A percentile compares a stretch with the other conserved stretches of the same genome.
Conservation (phyloP, 1,140 invertebrate genomes). For the Frieseomelitta varia region DNA sequence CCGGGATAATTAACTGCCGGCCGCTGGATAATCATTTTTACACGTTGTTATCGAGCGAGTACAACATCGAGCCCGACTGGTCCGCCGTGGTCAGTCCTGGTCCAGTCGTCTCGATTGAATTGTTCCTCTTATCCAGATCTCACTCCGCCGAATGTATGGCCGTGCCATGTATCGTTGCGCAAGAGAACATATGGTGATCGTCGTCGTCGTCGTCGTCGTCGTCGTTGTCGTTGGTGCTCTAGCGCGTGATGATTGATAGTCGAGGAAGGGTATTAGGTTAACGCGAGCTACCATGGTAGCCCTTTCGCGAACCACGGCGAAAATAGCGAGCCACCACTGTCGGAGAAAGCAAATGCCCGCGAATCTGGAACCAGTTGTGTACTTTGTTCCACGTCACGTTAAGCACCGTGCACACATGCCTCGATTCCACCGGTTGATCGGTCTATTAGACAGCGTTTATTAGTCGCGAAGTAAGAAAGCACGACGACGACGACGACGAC, state of each 20-base stretch:
- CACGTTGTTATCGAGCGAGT: constrained; percentile 11
- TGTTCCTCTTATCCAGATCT: constrained; percentile 55
- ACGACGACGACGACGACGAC: constrained; percentile 39
- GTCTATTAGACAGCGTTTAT: constrained; percentile 54
- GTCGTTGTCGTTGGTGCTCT: constrained; percentile 8
- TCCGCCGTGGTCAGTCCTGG: not conserved
- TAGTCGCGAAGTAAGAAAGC: constrained; percentile 57
- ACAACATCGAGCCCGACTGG: not conserved
- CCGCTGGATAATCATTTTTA: constrained; percentile 17
- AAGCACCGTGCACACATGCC: constrained; percentile 55
- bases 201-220: constrained; percentile 2
- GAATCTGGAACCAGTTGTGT: constrained; percentile 44
- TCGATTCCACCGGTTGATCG: constrained; percentile 60
- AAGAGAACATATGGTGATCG: constrained; percentile 43
- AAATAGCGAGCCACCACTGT: constrained; percentile 3
- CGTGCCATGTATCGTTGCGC: constrained; percentile 53
- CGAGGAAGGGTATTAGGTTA: constrained; percentile 64
- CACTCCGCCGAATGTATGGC: constrained; percentile 16
- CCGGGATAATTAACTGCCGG: constrained; percentile 18
- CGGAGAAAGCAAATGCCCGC: constrained; percentile 57
- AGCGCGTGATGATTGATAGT: constrained; percentile 64
- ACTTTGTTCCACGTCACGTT: constrained; percentile 42
- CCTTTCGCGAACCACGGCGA: constrained; percentile 25
- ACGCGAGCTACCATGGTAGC: constrained; percentile 70
- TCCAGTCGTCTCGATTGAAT: constrained; percentile 55